Evolutionary conservation across 2,797 vertebrate genomes (phyloP), one percentile per base, ranked within the genome.

Genomic region (Sebastolobus alascanus): DNA sequence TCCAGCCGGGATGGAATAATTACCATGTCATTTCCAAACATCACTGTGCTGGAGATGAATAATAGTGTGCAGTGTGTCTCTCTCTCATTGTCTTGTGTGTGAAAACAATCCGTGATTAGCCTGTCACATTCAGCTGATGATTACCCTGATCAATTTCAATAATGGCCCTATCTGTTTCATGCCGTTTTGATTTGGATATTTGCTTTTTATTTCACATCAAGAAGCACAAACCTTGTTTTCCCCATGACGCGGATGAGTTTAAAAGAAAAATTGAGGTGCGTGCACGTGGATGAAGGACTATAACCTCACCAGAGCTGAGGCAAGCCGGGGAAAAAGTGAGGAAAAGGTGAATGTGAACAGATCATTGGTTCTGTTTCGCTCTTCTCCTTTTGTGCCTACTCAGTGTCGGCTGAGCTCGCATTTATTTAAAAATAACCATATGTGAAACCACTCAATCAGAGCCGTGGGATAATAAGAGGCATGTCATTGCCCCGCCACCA

Each of bases 101-200:
- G 85, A 84, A 87, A 91, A 88, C 71, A 89, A 89, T 88, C 81
- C 60, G 8, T 80, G 82, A 91, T 89, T 89, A 87, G 75, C 63
- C 77, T 87, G 86, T 92, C 89, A 87, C 84, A 89, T 88, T 84
- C 83, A 55, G 71, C 71, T 73, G 65, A 71, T 76, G 81, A 92
- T 88, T 85, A 84, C 75, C 77, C 73, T 83, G 87, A 90, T 92
- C 85, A 84, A 78, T 88, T 90, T 85, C 82, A 88, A 75, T 87
- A 85, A 90, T 65, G 84, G 78, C 54, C 82, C 74, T 67, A 79
- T 90, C 85, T 75, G 60, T 87, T 89, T 89, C 84, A 73, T 75
- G 86, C 79, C 58, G 38, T 82, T 88, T 84, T 78, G 31, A 84
- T 89, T 86, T 89, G 61, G 75, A 74, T 83, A 76, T 75, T 75